Evolutionary conservation across 2,888 invertebrate species (phyloP).

Genomic region (Arenicola marina): DNA sequence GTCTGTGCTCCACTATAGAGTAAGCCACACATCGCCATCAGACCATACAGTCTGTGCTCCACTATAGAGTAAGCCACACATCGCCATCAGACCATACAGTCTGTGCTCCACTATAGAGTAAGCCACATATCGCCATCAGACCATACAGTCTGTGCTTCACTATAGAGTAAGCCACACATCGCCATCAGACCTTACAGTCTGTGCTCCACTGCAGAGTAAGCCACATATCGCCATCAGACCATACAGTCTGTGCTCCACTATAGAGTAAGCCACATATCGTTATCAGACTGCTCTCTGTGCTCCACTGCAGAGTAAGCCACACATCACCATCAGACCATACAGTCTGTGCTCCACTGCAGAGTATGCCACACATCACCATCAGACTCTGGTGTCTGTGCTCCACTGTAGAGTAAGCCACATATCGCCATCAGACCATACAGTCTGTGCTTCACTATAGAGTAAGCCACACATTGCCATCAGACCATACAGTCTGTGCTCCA

Average conservation of each 20-base stretch:
- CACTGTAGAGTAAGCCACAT: constrained; percentile 25
- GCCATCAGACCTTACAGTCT: constrained; percentile 24
- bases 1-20: constrained; percentile 25
- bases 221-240: constrained; percentile 20
- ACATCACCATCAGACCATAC: constrained; percentile 22
- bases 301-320: constrained; percentile 25
- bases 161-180: constrained; percentile 24
- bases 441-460: constrained; percentile 26
- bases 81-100: constrained; percentile 22
- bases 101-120: constrained; percentile 27
- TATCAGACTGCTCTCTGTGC: constrained; percentile 22
- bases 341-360: constrained; percentile 23
- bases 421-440: constrained; percentile 22
- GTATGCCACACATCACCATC: constrained; percentile 22
- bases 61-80: constrained; percentile 25
- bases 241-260: constrained; percentile 20
- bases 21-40: constrained; percentile 20
- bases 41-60: constrained; percentile 24
- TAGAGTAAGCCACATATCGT: constrained; percentile 25
- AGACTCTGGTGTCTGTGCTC: constrained; percentile 22
- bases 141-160: constrained; percentile 25
- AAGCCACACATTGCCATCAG: constrained; percentile 18
- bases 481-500: constrained; percentile 23
- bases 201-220: constrained; percentile 26
- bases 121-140: constrained; percentile 16